Base-by-base conservation (phyloP, 2,113 vertebrate genomes). In the Cyrtonyx montezumae region DNA sequence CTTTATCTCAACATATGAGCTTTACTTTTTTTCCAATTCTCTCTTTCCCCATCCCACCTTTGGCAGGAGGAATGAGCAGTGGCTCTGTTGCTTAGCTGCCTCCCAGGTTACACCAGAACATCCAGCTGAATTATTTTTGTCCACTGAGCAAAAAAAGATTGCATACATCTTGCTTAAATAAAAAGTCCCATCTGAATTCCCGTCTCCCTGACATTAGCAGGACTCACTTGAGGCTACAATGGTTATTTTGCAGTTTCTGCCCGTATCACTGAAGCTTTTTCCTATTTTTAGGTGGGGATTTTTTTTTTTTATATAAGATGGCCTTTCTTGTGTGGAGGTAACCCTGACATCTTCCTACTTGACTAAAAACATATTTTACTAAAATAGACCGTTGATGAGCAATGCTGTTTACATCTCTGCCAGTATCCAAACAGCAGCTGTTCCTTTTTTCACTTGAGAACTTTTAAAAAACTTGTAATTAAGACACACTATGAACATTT, bases 381-480 rank as follows among this genome's bases (percentile, higher is more conserved):
- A 36, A 90, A 61, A 77, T 0, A 77, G 78, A 59, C 32, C 28
- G 46, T 28, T 32, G 67, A 87, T 79, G 59, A 92, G 37, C 56
- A 63, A 62, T 79, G 28, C 45, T 87, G 49, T 84, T 93, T 91
- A 58, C 61, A 51, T 80, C 55, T 61, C 75, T 62, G 9, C 30
- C 61, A 10, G 26, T 75, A 79, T 32, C 51, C 63, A 84, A 67
- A 87, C 45, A 94, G 45, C 70, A 87, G 71, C 58, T 94, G 78
- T 75, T 91, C 71, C 55, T 82, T 61, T 94, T 88, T 82, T 68
- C 9, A 42, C 28, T 84, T 76, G 26, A 91, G 70, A 9, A 40
- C 46, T 77, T 17, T 84, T 93, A 78, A 79, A 89, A 93, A 91
- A 46, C 61, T 74, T 94, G 61, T 51, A 49, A 80, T 82, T 59